Evolutionary conservation across 2,797 vertebrate genomes (phyloP), one percentile per base, ranked within the genome.

Genomic region (Dallia pectoralis): DNA sequence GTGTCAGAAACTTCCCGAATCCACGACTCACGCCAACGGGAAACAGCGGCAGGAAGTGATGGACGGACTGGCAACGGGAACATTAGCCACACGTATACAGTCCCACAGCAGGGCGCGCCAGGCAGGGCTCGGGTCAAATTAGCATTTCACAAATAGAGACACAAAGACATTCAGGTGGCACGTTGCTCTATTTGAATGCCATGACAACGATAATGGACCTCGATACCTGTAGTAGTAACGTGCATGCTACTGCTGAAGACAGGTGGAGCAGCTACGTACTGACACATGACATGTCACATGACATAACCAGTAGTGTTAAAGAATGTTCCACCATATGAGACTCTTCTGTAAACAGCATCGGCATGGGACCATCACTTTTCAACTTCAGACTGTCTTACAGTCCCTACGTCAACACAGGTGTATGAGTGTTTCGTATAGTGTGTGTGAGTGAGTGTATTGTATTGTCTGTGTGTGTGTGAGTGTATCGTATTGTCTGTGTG

Each of bases 1-100:
- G 89, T 93, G 89, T 91, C 91, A 77, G 83, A 87, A 87, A 78
- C 82, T 92, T 92, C 90, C 90, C 90, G 88, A 88, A 89, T 81
- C 1, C 75, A 15, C 80, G 84, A 81, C 1, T 8, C 12, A 47
- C 77, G 75, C 85, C 88, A 82, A 85, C 88, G 89, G 90, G 89
- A 89, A 91, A 85, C 80, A 73, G 73, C 79, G 70, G 75, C 71
- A 79, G 80, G 73, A 27, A 73, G 79, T 85, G 87, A 91, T 81
- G 74, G 87, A 87, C 82, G 82, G 77, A 84, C 72, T 75, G 81
- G 83, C 83, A 82, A n/a, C 53, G 51, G 78, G 48, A 74, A 64
- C 81, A 84, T 67, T 44, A 68, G 71, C 56, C 47, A 73, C 22
- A 44, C n/a, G n/a, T n/a, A n/a, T 66, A 47, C 32, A 18, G 32